Evolutionary conservation across 2,113 vertebrate genomes (phyloP), one percentile per base, ranked within the genome.

Genomic region (Gavia stellata): DNA sequence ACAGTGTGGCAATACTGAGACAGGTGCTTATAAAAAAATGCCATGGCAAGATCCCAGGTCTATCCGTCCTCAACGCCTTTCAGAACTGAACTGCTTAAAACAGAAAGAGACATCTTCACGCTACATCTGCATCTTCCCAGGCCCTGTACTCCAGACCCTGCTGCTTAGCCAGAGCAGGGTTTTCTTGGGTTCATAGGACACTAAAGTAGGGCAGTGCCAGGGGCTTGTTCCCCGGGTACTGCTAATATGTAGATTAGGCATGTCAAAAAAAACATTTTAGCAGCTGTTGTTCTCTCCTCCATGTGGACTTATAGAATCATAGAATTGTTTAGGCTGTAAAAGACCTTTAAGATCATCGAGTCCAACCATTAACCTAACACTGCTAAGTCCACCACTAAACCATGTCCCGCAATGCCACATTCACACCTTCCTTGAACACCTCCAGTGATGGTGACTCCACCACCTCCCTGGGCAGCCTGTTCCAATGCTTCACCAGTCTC

Each of bases 1-100:
- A 29, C 0, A 3, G 36, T 16, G 21, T n/a, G 67, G 45, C 21
- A 12, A 34, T 0, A 2, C 52, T 10, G 78, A 70, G 62, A 36
- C 63, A 73, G 82, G 59, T 88, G 58, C 59, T 81, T 14, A 8
- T n/a, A 14, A 79, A 68, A 68, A 80, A 75, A 24, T 6, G 10
- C 8, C 53, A 9, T 18, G 53, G 25, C 2, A 1, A 59, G n/a
- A 33, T 38, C 36, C 50, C 47, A 40, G 58, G 3, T 47, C 49
- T 74, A 2, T 24, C 45, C 40, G 50, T 74, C 75, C 75, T 65
- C 6, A 5, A 4, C 17, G 81, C 17, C 62, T 91, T 77, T 77
- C 67, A 59, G 56, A 62, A 47, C 23, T 11, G 45, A 86, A 63
- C 49, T 83, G 50, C 53, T 91, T 38, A 33, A 65, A 88, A 26